These are phyloP conservation scores for Daktulosphaira vitifoliae DNA, from an alignment of 1,140 invertebrate species.

Conservation along the genomic window DNA sequence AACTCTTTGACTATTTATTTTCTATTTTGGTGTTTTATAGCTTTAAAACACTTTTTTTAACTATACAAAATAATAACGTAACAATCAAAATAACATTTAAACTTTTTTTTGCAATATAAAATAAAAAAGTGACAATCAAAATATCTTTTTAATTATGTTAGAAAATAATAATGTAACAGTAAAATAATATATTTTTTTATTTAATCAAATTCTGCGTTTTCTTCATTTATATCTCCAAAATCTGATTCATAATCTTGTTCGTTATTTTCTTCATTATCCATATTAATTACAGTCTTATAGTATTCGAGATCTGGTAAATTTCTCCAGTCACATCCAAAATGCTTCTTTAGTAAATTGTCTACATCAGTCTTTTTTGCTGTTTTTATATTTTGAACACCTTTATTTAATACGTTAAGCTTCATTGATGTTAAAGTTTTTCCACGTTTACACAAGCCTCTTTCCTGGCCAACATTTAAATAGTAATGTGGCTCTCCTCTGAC, in stretches of 20 bases:
- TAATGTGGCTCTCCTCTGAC: constrained; percentile 23
- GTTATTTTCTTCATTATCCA: background rate
- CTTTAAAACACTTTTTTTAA: background rate
- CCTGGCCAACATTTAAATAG: constrained; percentile 8
- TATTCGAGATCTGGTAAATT: background rate
- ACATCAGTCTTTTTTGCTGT: constrained; percentile 29
- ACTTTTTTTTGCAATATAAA: no score
- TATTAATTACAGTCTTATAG: background rate
- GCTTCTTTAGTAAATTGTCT: constrained; percentile 27
- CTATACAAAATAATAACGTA: no score
- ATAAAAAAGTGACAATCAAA: no score
- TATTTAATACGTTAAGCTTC: constrained; percentile 2
- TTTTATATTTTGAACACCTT: constrained; percentile 22
- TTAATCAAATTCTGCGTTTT: background rate
- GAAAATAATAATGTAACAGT: no score
- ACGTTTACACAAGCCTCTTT: constrained; percentile 11
- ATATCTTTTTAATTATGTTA: no score
- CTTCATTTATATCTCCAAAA: background rate
- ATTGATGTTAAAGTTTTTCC: background rate
- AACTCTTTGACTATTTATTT: background rate
- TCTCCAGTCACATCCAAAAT: constrained; percentile 28
- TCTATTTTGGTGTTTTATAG: background rate
- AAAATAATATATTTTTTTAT: no score
- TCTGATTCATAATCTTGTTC: background rate
- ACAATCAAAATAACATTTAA: background rate